Conservation (phyloP, 2,797 vertebrate genomes). For the Pipistrellus pipistrellus region DNA sequence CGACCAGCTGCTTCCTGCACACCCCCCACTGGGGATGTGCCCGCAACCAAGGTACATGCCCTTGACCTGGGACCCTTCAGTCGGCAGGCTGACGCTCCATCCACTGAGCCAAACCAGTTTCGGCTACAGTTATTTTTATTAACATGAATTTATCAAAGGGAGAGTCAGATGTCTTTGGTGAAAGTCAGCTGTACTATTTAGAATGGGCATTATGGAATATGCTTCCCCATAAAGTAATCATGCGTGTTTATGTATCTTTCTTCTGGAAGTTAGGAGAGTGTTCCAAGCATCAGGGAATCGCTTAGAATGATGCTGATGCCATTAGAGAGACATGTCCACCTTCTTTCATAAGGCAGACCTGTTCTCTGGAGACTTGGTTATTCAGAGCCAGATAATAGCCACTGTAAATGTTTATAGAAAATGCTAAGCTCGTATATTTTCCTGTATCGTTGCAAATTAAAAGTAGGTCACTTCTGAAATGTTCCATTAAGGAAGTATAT, state of each 20-base stretch:
- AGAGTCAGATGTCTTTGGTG: constrained; percentile 26
- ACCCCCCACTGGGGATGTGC: too few relatives aligned
- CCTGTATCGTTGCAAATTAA: constrained; percentile 57
- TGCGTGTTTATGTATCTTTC: neutral
- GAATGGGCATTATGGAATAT: constrained; percentile 1
- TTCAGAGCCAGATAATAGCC: constrained; percentile 56
- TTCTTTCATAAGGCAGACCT: constrained; percentile 57
- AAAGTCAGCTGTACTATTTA: neutral
- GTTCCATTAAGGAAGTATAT: constrained; percentile 71
- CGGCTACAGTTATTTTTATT: constrained; percentile 30
- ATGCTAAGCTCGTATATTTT: constrained; percentile 32
- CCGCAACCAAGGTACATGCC: too few relatives aligned
- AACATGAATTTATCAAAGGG: constrained; percentile 32
- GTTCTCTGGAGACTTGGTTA: constrained; percentile 65
- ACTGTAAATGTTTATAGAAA: constrained; percentile 54
- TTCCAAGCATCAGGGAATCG: neutral
- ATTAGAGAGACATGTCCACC: constrained; percentile 22
- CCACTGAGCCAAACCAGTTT: too few relatives aligned
- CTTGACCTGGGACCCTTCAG: too few relatives aligned
- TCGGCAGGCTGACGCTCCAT: too few relatives aligned
- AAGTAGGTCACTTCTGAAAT: constrained; percentile 77
- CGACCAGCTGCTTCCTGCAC: too few relatives aligned
- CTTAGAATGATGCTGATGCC: constrained; percentile 36
- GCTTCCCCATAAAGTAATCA: neutral
- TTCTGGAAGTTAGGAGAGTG: constrained; percentile 31